Evolutionary conservation across 2,113 vertebrate genomes (phyloP).

Genomic region (Pipra filicauda): DNA sequence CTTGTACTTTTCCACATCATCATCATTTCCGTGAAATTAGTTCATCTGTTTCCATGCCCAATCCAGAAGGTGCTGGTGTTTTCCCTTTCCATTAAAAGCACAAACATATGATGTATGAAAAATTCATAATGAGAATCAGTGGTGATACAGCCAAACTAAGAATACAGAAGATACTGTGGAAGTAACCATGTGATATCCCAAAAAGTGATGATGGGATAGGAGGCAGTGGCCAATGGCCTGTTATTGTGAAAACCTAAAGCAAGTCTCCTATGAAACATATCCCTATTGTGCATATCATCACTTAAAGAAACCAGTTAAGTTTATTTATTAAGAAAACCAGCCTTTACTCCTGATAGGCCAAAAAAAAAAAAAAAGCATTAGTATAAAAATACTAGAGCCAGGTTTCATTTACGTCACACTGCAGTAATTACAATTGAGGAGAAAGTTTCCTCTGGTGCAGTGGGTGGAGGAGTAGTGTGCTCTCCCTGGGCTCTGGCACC

Average conservation of each 20-base stretch:
- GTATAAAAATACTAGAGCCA: background rate
- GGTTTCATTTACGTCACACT: background rate
- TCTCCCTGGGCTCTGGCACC: background rate
- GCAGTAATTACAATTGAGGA: background rate
- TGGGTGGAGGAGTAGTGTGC: accelerated
- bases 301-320: background rate
- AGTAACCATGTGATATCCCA: background rate
- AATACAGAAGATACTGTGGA: background rate
- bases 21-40: conserved; percentile 2
- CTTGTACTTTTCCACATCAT: background rate
- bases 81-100: conserved; percentile 15
- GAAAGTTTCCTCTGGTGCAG: background rate
- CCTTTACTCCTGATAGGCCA: background rate
- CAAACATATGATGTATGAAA: conserved; percentile 13
- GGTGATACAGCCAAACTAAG: background rate
- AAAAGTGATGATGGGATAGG: background rate
- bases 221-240: background rate
- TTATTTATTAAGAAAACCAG: background rate
- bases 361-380: background rate
- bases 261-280: background rate
- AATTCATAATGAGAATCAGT: background rate
- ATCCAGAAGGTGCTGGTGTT: conserved; percentile 18
- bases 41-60: conserved; percentile 2
- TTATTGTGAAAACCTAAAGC: background rate
- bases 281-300: background rate